These are phyloP conservation scores for Cichlasoma orientale DNA, from an alignment of 2,797 vertebrate genomes.

Conservation along the genomic window DNA sequence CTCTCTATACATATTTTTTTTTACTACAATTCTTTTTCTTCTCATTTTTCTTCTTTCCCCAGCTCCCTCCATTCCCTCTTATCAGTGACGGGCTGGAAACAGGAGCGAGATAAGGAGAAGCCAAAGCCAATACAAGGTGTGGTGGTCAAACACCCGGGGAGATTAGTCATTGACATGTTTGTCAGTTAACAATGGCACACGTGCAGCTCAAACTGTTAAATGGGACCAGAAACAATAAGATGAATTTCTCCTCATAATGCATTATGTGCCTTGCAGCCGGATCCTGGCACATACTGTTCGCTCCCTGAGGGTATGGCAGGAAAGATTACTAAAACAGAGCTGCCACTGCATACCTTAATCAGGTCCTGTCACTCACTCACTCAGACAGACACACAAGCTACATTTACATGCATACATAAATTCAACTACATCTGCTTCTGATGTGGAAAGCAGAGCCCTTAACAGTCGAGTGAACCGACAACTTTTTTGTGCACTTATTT, in stretches of 20 bases:
- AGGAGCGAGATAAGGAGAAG: constrained; percentile 74
- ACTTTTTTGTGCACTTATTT: constrained; percentile 2
- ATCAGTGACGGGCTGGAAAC: constrained; percentile 79
- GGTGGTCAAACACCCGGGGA: constrained; percentile 71
- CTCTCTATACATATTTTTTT: constrained; percentile 13
- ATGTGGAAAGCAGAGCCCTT: background rate
- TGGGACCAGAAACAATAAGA: constrained; percentile 62
- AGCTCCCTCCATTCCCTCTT: constrained; percentile 40
- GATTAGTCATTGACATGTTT: constrained; percentile 80
- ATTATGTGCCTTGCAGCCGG: constrained; percentile 23
- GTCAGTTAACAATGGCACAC: constrained; percentile 74
- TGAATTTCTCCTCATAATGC: constrained; percentile 50
- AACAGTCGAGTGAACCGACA: background rate
- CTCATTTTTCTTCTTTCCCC: constrained; percentile 42
- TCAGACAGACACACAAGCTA: constrained; percentile 23
- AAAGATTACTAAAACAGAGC: constrained; percentile 58
- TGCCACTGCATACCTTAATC: constrained; percentile 45
- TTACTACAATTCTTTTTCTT: constrained; percentile 29
- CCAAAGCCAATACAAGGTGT: constrained; percentile 67
- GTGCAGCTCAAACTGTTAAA: constrained; percentile 51
- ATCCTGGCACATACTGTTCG: constrained; percentile 7
- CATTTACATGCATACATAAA: constrained; percentile 18
- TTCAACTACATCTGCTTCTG: constrained; percentile 20
- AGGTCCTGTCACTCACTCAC: constrained; percentile 61
- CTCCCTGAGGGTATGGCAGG: constrained; percentile 40